Evolutionary conservation across 2,113 vertebrate species (phyloP), one percentile per base, ranked within the genome.

Genomic region (Caracal caracal): DNA sequence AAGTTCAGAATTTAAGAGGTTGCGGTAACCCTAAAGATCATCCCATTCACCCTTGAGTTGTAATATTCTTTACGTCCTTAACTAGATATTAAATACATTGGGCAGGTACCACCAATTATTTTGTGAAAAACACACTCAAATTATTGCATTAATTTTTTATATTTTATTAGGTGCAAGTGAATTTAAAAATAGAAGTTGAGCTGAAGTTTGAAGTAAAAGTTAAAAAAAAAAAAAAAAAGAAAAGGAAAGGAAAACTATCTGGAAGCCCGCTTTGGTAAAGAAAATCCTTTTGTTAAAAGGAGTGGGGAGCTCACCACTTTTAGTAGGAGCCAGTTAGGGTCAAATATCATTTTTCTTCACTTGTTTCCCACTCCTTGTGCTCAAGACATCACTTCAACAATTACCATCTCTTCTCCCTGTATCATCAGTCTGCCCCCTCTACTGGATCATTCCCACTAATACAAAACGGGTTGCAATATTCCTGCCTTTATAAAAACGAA

Each of bases 141-240:
- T 28, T 61, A 30, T 51, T 68, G 40, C 24, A 90, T 87, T 87
- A 53, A 78, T 88, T 40, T 59, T 28, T 73, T 79, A 63, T 7
- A 82, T 71, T 89, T 88, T 75, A 76, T 88, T 90, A 63, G 61
- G 22, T 73, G 10, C 7, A 79, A 95, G 73, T 26, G 66, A 90
- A 95, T 75, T 89, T 80, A 9, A 80, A 96, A 81, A 92, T 93
- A 40, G 6, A 81, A 35, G 33, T 87, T 79, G 30, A 75, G n/a
- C 33, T 84, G 40, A 80, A 35, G 78, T 75, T 59, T 88, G 37
- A 22, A 49, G 3, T 87, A 75, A 47, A 94, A 63, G 24, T 87
- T 61, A 30, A 61, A 79, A 53, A 68, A 47, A 56, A 68, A 47
- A 56, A 9, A 35, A 63, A 71, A 49, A 56, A 66, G 6, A 20